Evolutionary conservation across 2,888 invertebrate species (phyloP), one percentile per base, ranked within the genome.

Genomic region (Agonum fuliginosum): DNA sequence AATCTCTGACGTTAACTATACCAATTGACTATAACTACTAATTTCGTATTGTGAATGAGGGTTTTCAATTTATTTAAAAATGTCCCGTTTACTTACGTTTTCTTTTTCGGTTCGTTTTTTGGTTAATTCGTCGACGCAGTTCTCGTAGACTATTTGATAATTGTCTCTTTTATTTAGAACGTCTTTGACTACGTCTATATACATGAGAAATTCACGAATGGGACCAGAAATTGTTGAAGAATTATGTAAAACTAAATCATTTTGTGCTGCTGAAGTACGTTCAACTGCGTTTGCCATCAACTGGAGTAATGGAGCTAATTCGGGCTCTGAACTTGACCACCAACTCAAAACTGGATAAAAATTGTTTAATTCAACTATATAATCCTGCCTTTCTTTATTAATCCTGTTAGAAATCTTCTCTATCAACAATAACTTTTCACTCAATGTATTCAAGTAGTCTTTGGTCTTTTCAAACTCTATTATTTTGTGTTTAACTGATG

Each of bases 131-230:
- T 93, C 92, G 34, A 91, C 85, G 0, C 91, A 90, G 78, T 88
- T 85, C 83, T 93, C 92, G 82, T 92, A 92, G 74, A 90, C 89
- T 79, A 89, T 89, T 83, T 93, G 93, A 82, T 91, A 90, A 0
- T 89, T 87, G 82, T 93, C 93, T 30, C 93, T 85, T 78, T 91
- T 89, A 70, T 88, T 86, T 34, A 93, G 83, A 12, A 91, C 91
- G 81, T 91, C 91, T 85, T 92, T 91, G 3, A 92, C 91, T 41
- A 92, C 91, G 80, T 93, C 92, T 62, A 92, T 88, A 82, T 93
- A 93, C 71, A 90, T 86, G 20, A 91, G 85, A 82, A 93, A 93
- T 82, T 93, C 93, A 81, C 88, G 87, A 80, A 89, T 87, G 3
- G 89, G 88, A 80, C 86, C 87, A 0, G 86, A 85, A 51, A 88